Evolutionary conservation across 2,888 invertebrate genomes (phyloP).

Genomic region (Erpobdella octoculata): DNA sequence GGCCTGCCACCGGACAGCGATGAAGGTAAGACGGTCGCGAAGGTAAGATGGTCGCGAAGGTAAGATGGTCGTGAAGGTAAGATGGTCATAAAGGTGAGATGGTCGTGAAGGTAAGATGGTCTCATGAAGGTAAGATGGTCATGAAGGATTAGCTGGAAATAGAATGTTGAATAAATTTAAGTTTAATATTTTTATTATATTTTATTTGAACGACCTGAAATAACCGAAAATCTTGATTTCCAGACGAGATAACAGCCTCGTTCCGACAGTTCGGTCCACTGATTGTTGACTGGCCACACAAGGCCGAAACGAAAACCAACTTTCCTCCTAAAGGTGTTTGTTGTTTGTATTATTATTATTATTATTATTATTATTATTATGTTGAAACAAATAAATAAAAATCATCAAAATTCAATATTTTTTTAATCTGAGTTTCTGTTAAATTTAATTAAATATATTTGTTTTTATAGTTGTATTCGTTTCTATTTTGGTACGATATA

Average conservation of each 20-base stretch:
- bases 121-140: background rate
- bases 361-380: background rate
- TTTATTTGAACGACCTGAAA: too few species aligned
- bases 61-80: background rate
- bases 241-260: slow-evolving; percentile 90
- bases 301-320: slow-evolving; percentile 97
- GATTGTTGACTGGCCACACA: slow-evolving; percentile 99
- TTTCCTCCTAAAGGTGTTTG: slow-evolving; percentile 85
- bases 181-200: too few species aligned
- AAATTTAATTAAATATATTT: too few species aligned
- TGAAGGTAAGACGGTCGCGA: slow-evolving; percentile 55
- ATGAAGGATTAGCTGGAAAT: background rate
- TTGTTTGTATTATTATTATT: background rate
- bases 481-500: too few species aligned
- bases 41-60: background rate
- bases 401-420: too few species aligned
- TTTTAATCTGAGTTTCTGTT: too few species aligned
- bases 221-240: too few species aligned
- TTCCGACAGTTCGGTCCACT: slow-evolving; percentile 93
- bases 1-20: slow-evolving; percentile 97
- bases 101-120: too few species aligned
- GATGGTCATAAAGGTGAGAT: too few species aligned
- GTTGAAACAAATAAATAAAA: too few species aligned
- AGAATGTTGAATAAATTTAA: too few species aligned
- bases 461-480: too few species aligned